A percentile compares a stretch with the other conserved stretches of the same genome.
phyloP scores from a whole-genome alignment of 2,888 invertebrate species.

The Drosophila mimetica region DNA sequence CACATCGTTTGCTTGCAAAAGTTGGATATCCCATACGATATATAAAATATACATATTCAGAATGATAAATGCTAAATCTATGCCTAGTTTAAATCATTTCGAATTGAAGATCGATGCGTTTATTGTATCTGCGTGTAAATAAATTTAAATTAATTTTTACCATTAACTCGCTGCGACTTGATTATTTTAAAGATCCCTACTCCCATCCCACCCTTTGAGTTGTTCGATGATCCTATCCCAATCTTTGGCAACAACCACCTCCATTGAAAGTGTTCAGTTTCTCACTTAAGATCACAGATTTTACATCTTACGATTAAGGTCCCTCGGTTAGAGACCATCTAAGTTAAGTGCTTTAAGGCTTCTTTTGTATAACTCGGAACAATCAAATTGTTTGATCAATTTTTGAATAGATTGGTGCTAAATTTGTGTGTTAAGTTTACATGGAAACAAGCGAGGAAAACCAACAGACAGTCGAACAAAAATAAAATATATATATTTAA shows the following conservation, averaged over 20 bases:
- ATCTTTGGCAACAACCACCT: neutral
- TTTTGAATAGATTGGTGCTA: constrained; percentile 83
- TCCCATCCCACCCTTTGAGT: constrained; percentile 13
- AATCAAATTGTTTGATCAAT: constrained; percentile 82
- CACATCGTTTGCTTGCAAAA: constrained; percentile 53
- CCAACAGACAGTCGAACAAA: constrained; percentile 30
- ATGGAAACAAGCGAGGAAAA: constrained; percentile 38
- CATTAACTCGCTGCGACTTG: constrained; percentile 60
- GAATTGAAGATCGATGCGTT: constrained; percentile 62
- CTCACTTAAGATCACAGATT: constrained; percentile 19
- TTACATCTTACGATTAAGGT: constrained; percentile 32
- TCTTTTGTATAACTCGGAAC: constrained; percentile 80
- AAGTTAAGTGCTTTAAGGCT: constrained; percentile 70
- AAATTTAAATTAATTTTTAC: constrained; percentile 72
- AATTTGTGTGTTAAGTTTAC: constrained; percentile 75
- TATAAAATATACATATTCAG: constrained; percentile 20
- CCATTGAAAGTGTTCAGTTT: constrained; percentile 69
- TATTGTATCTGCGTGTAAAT: constrained; percentile 77
- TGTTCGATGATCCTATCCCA: constrained; percentile 29
- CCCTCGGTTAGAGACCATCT: constrained; percentile 44
- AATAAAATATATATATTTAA: constrained; percentile 35
- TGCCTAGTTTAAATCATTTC: constrained; percentile 41
- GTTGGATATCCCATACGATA: constrained; percentile 39
- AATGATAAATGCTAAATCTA: constrained; percentile 21
- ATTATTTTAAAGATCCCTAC: constrained; percentile 73